Evolutionary conservation across 2,113 vertebrate genomes (phyloP).

Genomic region (Galbula dea): DNA sequence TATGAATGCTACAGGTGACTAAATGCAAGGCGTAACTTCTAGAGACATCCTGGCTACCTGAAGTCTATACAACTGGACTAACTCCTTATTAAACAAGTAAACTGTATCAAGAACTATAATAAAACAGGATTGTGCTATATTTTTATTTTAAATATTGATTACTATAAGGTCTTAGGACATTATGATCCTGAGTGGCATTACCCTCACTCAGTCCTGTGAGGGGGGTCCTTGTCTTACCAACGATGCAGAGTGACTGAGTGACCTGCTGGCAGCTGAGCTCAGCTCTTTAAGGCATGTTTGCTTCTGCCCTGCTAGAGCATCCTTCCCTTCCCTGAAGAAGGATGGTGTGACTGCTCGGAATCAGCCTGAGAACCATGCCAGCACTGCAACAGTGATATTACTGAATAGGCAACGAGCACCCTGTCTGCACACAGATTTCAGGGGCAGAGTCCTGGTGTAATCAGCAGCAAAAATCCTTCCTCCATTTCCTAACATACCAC

Average conservation of each 20-base stretch:
- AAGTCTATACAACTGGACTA: neutral
- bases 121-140: neutral
- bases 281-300: neutral
- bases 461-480: rapidly evolving
- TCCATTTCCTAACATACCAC: neutral
- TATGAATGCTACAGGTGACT: neutral
- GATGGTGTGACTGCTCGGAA: neutral
- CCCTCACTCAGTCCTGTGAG: neutral
- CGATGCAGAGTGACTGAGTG: neutral
- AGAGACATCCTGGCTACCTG: neutral
- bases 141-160: neutral
- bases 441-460: neutral
- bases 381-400: neutral
- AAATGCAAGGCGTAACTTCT: neutral
- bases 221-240: neutral
- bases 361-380: neutral
- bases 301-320: neutral
- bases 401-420: neutral
- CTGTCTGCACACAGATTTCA: neutral
- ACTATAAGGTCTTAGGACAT: neutral
- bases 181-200: neutral
- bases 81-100: neutral
- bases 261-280: neutral
- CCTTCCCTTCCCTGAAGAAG: neutral
- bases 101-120: neutral